Evolutionary conservation across 2,888 invertebrate species (phyloP), one percentile per base, ranked within the genome.

Genomic region (Thymelicus lineola): DNA sequence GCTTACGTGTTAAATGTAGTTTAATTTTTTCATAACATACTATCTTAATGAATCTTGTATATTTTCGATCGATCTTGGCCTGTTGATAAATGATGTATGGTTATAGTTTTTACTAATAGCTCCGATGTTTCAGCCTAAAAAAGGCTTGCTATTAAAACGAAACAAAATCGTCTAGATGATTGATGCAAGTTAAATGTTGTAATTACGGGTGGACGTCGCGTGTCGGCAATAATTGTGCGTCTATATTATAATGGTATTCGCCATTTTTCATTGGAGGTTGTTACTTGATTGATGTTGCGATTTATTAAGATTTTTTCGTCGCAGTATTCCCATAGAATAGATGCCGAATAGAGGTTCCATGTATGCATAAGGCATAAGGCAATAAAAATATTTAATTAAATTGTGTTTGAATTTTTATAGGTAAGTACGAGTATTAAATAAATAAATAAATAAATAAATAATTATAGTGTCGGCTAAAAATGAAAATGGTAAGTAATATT

Each of bases 161-260:
- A 77, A 75, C 73, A 72, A 75, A 76, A 74, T 71, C 61, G 71
- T 70, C 68, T 70, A 59, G 73, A 82, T 89, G 90, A 90, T 89
- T 87, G 87, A 90, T 90, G 90, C 76, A 76, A 82, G 80, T 84
- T 84, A 82, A 87, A 85, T 81, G 84, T 82, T 83, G 84, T 88
- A 89, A 89, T 89, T 86, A 86, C 81, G 79, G 76, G 75, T 71
- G 80, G 75, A 76, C 78, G 82, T 84, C 81, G 86, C 84, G 82
- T 85, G 84, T 79, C 77, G 73, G 76, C 75, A 74, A 74, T 77
- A 77, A 78, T 82, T 82, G 80, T 82, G 81, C 81, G 79, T 83
- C 82, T 75, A 74, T 83, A 75, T 83, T 87, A 86, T 85, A 86
- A 87, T 88, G 82, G 82, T 79, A 78, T 78, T 80, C 75, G 80